Conservation (phyloP, 2,888 invertebrate species). For the Mythimna impura region DNA sequence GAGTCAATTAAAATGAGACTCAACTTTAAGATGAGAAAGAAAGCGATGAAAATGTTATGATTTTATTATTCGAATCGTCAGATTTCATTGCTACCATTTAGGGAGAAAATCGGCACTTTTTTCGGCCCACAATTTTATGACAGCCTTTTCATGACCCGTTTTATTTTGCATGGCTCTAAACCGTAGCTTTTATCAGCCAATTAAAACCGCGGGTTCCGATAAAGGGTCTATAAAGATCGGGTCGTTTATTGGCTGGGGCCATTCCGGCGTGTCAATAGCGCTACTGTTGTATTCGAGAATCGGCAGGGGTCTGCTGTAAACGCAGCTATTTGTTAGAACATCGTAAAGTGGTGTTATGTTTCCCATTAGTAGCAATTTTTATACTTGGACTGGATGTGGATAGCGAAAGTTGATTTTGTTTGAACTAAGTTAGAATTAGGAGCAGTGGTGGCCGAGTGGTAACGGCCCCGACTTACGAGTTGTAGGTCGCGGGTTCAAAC, state of each 20-base stretch:
- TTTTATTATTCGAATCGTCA: constrained; percentile 10
- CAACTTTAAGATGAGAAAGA: background rate
- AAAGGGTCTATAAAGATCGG: constrained; percentile 37
- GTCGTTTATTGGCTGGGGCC: constrained; percentile 46
- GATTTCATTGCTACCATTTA: constrained; percentile 28
- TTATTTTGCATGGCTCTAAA: constrained; percentile 42
- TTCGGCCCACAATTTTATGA: constrained; percentile 4
- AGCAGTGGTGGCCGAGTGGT: no score
- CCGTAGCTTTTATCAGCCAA: constrained; percentile 46
- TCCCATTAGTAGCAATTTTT: constrained; percentile 22
- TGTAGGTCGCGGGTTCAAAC: no score
- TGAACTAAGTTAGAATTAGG: background rate
- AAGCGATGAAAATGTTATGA: background rate
- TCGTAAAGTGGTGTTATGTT: constrained; percentile 27
- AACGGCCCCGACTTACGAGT: no score
- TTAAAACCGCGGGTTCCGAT: constrained; percentile 43
- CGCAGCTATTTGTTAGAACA: constrained; percentile 19
- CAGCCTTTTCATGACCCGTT: constrained; percentile 25
- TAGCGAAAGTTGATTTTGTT: background rate
- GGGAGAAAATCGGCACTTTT: background rate
- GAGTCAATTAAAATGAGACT: background rate
- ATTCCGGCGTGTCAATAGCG: constrained; percentile 43
- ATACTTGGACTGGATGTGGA: constrained; percentile 7
- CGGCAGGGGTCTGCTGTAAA: constrained; percentile 34
- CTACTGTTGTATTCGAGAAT: constrained; percentile 22